These are phyloP conservation scores for Lithobates pipiens DNA, from an alignment of 2,797 vertebrate genomes.

Conservation along the genomic window DNA sequence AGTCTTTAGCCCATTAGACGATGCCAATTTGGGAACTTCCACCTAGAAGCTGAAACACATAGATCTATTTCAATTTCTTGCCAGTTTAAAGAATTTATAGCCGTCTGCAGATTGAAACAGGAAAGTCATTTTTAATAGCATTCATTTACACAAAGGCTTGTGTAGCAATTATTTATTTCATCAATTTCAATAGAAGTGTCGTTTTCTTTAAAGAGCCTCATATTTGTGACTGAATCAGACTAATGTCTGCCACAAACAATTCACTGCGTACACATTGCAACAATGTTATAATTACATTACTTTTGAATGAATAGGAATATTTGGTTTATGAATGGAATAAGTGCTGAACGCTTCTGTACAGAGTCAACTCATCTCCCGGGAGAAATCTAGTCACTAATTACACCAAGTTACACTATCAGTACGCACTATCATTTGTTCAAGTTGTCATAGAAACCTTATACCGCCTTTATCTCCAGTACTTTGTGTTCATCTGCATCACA, in stretches of 20 bases:
- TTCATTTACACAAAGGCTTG: too few species aligned
- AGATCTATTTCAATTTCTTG: too few species aligned
- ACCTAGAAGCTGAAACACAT: too few species aligned
- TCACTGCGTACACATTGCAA: not conserved
- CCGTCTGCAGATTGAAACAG: too few species aligned
- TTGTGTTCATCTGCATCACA: constrained; percentile 38
- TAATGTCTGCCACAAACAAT: not conserved
- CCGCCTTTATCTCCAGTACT: not conserved
- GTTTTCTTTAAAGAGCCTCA: too few species aligned
- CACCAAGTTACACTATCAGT: constrained; percentile 11
- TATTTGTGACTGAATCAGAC: not conserved
- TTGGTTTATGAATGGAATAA: constrained; percentile 1
- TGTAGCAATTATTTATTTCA: too few species aligned
- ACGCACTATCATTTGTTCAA: constrained; percentile 17
- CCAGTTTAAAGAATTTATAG: too few species aligned
- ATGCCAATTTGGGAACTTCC: too few species aligned
- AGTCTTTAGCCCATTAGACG: too few species aligned
- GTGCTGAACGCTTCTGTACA: not conserved
- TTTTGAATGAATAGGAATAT: constrained; percentile 16
- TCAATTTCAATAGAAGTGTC: too few species aligned
- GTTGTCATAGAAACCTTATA: constrained; percentile 31
- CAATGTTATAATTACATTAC: constrained; percentile 10
- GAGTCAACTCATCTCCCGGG: constrained; percentile 16
- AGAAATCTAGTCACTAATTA: constrained; percentile 24
- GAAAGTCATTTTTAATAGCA: too few species aligned